Conservation (phyloP, 2,888 invertebrate genomes). For the Calameuta idolon region DNA sequence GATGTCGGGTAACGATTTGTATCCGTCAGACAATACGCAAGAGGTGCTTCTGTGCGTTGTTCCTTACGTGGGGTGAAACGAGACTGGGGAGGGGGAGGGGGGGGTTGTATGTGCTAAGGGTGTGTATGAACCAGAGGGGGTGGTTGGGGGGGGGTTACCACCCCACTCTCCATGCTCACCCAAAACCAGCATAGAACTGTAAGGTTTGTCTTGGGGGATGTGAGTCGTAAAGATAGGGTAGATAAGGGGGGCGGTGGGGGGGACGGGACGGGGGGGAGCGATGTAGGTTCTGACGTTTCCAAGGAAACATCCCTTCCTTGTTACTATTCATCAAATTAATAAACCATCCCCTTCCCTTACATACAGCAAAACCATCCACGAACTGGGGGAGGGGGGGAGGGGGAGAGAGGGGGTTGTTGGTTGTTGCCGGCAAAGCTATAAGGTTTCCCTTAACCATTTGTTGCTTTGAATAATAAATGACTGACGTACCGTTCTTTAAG, state of each 20-base stretch:
- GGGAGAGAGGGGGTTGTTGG: background rate
- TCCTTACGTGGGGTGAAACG: background rate
- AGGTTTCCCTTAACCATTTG: background rate
- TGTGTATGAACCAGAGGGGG: background rate
- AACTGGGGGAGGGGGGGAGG: too few species aligned
- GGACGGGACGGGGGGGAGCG: too few species aligned
- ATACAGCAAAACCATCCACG: background rate
- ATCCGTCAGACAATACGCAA: constrained; percentile 42
- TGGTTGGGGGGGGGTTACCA: background rate
- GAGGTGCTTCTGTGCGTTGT: constrained; percentile 35
- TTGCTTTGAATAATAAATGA: background rate
- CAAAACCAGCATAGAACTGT: background rate
- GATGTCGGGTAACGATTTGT: constrained; percentile 40
- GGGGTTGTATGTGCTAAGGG: background rate
- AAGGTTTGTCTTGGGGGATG: background rate
- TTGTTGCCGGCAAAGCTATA: background rate
- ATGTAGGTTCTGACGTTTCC: constrained; percentile 22
- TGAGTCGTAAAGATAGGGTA: background rate
- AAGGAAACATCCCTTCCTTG: constrained; percentile 37
- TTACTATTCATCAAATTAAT: constrained; percentile 51
- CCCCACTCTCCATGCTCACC: too few species aligned
- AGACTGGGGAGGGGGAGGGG: background rate
- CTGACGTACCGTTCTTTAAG: background rate
- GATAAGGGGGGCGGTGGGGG: too few species aligned
- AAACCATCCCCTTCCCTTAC: constrained; percentile 31